A percentile compares a stretch with the other conserved stretches of the same genome.
phyloP scores from a whole-genome alignment of 2,797 vertebrate species.

The Epinephelus malabaricus region DNA sequence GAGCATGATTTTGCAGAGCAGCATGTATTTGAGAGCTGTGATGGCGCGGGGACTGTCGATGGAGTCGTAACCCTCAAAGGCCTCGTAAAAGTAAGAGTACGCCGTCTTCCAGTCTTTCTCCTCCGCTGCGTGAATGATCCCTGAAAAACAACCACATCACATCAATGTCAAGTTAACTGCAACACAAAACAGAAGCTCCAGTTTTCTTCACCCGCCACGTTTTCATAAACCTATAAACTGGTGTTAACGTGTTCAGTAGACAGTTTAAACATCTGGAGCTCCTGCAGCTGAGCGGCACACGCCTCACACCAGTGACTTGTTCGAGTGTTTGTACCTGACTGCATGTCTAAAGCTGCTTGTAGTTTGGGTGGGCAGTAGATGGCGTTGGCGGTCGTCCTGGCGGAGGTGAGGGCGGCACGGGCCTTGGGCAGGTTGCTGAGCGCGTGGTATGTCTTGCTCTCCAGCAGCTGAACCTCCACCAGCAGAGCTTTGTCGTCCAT shows the following conservation, averaged over 20 bases:
- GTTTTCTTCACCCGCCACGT: neutral
- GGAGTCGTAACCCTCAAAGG: conserved; percentile 97
- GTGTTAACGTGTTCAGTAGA: neutral
- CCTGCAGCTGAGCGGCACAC: neutral
- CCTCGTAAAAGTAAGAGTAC: conserved; percentile 99
- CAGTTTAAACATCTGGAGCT: neutral
- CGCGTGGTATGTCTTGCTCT: conserved; percentile 98
- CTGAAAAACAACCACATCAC: conserved; percentile 73
- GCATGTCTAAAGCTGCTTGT: conserved; percentile 98
- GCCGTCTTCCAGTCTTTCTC: conserved; percentile 99
- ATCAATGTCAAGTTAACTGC: neutral
- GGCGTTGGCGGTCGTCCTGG: conserved; percentile 97
- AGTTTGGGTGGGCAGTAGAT: conserved; percentile 99
- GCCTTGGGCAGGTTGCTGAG: conserved; percentile 98
- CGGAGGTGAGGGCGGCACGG: conserved; percentile 96
- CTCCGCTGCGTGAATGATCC: conserved; percentile 98
- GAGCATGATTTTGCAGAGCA: conserved; percentile 99
- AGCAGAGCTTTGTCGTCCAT: conserved; percentile 99
- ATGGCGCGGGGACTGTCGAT: conserved; percentile 97
- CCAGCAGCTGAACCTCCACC: conserved; percentile 98
- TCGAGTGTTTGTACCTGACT: conserved; percentile 89
- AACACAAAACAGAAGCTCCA: neutral
- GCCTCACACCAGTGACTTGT: neutral
- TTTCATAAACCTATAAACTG: neutral
- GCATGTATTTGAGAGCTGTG: conserved; percentile 98